Evolutionary conservation across 2,888 invertebrate genomes (phyloP).

Genomic region (Fragum sueziense): DNA sequence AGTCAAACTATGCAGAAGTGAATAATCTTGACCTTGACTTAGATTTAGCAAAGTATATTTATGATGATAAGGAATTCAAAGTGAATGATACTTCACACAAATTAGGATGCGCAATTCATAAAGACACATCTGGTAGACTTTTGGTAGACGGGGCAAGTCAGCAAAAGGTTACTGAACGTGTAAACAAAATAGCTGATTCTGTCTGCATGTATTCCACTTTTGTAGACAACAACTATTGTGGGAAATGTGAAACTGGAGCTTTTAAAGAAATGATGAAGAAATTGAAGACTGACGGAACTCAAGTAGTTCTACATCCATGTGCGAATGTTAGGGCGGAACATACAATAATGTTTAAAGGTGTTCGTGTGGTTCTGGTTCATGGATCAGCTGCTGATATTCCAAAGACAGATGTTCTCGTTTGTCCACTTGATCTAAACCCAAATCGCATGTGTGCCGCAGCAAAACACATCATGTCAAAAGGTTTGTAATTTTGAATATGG

Average conservation of each 20-base stretch:
- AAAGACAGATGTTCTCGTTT: not conserved
- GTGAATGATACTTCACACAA: not conserved
- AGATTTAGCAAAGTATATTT: not conserved
- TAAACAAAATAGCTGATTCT: not conserved
- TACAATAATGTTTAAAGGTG: not conserved
- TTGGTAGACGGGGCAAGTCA: not conserved
- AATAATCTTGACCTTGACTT: not conserved
- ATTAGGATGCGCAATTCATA: not conserved
- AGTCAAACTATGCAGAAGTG: not conserved
- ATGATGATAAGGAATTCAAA: not conserved
- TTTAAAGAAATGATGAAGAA: not conserved
- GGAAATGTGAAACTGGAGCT: not conserved
- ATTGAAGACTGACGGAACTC: not conserved
- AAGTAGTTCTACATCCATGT: not conserved
- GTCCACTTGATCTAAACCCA: not conserved
- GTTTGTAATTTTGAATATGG: not conserved
- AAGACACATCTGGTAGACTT: not conserved
- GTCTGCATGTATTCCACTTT: not conserved
- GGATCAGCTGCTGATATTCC: constrained; percentile 5
- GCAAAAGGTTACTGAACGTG: not conserved
- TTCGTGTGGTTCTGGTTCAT: not conserved
- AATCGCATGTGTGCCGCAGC: constrained; percentile 1
- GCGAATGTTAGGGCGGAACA: not conserved
- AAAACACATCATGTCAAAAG: not conserved
- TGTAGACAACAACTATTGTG: not conserved